phyloP scores from a whole-genome alignment of 2,797 vertebrate species.

The Peromyscus aztecus region DNA sequence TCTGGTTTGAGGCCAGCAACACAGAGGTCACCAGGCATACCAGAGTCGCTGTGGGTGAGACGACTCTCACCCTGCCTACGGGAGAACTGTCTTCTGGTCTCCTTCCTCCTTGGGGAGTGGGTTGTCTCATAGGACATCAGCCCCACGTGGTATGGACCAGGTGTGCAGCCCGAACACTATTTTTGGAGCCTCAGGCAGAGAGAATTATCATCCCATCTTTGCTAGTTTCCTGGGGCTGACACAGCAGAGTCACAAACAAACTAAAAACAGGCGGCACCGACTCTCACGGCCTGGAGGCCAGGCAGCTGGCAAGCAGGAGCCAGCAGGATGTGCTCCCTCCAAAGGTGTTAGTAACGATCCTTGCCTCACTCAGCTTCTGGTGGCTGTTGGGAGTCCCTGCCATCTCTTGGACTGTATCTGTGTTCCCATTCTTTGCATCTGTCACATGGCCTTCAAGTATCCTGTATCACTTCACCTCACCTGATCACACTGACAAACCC shows the following conservation, averaged over 20 bases:
- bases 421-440: neutral
- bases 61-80: neutral
- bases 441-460: neutral
- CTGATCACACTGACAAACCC: no score
- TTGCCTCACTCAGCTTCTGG: no score
- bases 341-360: neutral
- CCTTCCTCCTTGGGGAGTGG: neutral
- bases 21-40: neutral
- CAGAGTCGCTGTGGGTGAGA: rapidly evolving
- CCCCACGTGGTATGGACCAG: neutral
- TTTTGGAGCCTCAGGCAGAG: neutral
- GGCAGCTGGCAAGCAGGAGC: neutral
- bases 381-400: neutral
- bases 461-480: neutral
- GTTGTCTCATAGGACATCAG: neutral
- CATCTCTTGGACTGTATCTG: no score
- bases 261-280: neutral
- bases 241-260: neutral
- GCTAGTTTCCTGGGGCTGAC: neutral
- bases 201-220: neutral
- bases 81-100: neutral
- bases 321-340: no score
- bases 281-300: neutral
- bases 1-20: neutral
- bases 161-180: neutral